phyloP scores from a whole-genome alignment of 2,888 invertebrate species.

The Alentia gelatinosa region DNA sequence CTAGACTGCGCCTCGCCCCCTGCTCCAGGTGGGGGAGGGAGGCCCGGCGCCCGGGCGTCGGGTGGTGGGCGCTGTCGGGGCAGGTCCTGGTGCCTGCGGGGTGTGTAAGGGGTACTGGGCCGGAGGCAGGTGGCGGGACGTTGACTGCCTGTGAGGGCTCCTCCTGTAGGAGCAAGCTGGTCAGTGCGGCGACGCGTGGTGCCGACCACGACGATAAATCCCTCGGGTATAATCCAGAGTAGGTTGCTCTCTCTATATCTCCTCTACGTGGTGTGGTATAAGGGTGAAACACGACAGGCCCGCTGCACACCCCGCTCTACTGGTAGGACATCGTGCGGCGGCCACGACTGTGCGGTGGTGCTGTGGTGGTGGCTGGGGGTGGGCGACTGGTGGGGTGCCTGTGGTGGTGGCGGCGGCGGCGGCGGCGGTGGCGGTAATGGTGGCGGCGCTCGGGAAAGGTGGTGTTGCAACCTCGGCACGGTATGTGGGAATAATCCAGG shows the following conservation, averaged over 20 bases:
- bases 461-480: not conserved
- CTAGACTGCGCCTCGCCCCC: not conserved
- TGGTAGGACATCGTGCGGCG: not conserved
- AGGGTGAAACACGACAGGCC: not conserved
- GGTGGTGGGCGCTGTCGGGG: not conserved
- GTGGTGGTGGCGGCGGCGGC: not conserved
- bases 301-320: not conserved
- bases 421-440: not conserved
- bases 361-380: not conserved
- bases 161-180: not conserved
- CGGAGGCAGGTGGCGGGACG: not conserved
- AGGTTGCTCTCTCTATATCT: not conserved
- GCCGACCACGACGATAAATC: not conserved
- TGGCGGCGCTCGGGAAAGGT: not conserved
- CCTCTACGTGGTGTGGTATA: too few relatives aligned
- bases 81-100: not conserved
- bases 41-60: not conserved
- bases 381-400: not conserved
- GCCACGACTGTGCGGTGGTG: not conserved
- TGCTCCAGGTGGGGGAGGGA: not conserved
- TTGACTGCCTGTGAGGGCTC: not conserved
- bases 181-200: not conserved
- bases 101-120: not conserved
- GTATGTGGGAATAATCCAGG: not conserved
- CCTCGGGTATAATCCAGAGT: not conserved